Conservation (phyloP, 2,888 invertebrate genomes). For the Diaphora mendica region DNA sequence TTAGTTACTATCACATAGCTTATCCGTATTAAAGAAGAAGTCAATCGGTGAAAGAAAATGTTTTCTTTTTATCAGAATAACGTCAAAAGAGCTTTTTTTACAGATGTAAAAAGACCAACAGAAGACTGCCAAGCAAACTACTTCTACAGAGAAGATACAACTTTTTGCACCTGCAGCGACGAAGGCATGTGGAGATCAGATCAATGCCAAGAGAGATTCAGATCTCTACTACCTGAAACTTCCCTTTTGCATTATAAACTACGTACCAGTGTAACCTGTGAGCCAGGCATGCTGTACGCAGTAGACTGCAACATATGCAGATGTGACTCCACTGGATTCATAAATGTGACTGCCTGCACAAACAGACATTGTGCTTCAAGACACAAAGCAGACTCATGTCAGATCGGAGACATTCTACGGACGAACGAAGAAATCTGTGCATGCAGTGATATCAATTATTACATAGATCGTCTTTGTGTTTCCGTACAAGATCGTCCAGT, state of each 20-base stretch:
- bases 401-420: slow-evolving; percentile 60
- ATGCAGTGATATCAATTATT: slow-evolving; percentile 64
- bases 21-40: neutral
- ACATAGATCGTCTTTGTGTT: slow-evolving; percentile 63
- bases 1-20: neutral
- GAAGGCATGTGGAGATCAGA: slow-evolving; percentile 62
- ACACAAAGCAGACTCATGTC: slow-evolving; percentile 59
- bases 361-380: slow-evolving; percentile 55
- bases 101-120: slow-evolving; percentile 26
- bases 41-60: neutral
- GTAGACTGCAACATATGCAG: slow-evolving; percentile 68
- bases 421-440: slow-evolving; percentile 57
- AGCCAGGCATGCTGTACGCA: slow-evolving; percentile 53
- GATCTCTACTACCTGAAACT: slow-evolving; percentile 39
- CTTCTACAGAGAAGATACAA: slow-evolving; percentile 54
- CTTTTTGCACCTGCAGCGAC: slow-evolving; percentile 60
- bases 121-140: slow-evolving; percentile 51
- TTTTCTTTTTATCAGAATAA: neutral
- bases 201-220: slow-evolving; percentile 57
- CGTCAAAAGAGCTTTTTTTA: slow-evolving; percentile 13
- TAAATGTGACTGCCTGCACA: slow-evolving; percentile 57
- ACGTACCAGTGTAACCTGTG: slow-evolving; percentile 56
- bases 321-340: slow-evolving; percentile 51
- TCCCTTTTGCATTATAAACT: slow-evolving; percentile 27
- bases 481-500: slow-evolving; percentile 41